Base-by-base conservation (phyloP, 1,140 invertebrate genomes). In the Neelides sp. region DNA sequence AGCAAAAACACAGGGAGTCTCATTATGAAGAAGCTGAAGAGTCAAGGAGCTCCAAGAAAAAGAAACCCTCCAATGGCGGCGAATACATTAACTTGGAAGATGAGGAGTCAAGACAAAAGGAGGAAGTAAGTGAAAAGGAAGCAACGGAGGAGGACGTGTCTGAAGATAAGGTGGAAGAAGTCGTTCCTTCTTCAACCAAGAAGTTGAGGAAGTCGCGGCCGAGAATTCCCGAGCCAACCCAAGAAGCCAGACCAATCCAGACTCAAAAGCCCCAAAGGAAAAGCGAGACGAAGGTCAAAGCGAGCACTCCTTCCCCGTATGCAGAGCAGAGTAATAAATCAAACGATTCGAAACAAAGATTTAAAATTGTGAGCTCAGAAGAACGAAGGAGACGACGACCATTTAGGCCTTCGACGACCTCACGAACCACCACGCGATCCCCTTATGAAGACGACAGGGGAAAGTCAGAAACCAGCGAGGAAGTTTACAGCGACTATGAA, bases 61-160 rank as follows among this genome's bases (percentile, higher is more conserved):
- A 23, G 7, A 8, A 20, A 19, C 8, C 4, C 15, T 2, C 17
- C 30, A 26, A 24, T 17, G 13, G 35, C 24, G 30, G 35, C 7
- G 43, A 52, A 36, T 34, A 47, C 24, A 47, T 26, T 26, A 27
- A 19, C 13, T 43, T 47, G 10, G 35, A 47, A 22, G 44, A 53
- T 22, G 36, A 48, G 15, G 42, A 34, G 24, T 24, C 13, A 39
- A 46, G 41, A 10, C 32, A 26, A 26, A 24, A 22, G 15, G 2
- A 10, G 19, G 26, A 10, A n/a, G n/a, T n/a, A n/a, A n/a, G n/a
- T n/a, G n/a, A n/a, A 10, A 34, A 10, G 30, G 15, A 34, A 15
- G 15, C 8, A 8, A 10, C 30, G 8, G 8, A 34, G 15, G 15
- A 15, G 30, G 22, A 36, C 34, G 20, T 34, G 22, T 22, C 3